Evolutionary conservation across 2,888 invertebrate species (phyloP).

Genomic region (Ditula angustiorana): DNA sequence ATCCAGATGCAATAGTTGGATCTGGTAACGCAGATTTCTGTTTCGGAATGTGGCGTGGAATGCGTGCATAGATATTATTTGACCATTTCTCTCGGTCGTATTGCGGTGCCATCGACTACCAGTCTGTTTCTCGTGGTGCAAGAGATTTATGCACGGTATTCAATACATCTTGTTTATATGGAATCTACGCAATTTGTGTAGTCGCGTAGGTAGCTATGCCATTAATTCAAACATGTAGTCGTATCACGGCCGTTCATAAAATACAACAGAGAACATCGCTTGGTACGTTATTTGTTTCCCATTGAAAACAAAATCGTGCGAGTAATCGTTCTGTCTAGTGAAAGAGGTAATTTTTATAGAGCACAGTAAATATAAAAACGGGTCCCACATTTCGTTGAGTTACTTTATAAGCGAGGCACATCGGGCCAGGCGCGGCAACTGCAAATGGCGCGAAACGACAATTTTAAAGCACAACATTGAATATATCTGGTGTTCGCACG

Average conservation of each 20-base stretch:
- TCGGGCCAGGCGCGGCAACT: constrained; percentile 67
- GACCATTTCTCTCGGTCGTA: constrained; percentile 62
- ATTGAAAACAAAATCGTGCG: constrained; percentile 22
- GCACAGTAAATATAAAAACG: constrained; percentile 71
- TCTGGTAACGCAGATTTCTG: constrained; percentile 21
- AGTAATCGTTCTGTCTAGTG: constrained; percentile 29
- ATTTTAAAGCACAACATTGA: constrained; percentile 83
- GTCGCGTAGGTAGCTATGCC: constrained; percentile 48
- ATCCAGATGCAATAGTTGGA: background rate
- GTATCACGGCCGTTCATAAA: constrained; percentile 18
- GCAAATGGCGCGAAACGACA: constrained; percentile 82
- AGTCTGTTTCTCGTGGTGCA: constrained; percentile 53
- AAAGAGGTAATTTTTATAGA: constrained; percentile 53
- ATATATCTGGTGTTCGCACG: constrained; percentile 76
- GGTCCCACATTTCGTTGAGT: constrained; percentile 66
- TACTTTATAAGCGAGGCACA: constrained; percentile 79
- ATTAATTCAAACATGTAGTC: constrained; percentile 43
- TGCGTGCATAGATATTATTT: constrained; percentile 64
- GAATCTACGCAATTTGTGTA: constrained; percentile 38
- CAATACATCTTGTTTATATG: constrained; percentile 62
- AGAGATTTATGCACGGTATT: constrained; percentile 65
- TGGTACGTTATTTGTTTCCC: constrained; percentile 11
- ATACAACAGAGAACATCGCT: constrained; percentile 9
- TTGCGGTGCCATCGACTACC: constrained; percentile 59
- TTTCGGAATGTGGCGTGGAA: constrained; percentile 40